Percentiles rank a stretch among this genome's conserved stretches.
phyloP scores from a whole-genome alignment of 2,797 vertebrate species.

The Ceryle rudis region DNA sequence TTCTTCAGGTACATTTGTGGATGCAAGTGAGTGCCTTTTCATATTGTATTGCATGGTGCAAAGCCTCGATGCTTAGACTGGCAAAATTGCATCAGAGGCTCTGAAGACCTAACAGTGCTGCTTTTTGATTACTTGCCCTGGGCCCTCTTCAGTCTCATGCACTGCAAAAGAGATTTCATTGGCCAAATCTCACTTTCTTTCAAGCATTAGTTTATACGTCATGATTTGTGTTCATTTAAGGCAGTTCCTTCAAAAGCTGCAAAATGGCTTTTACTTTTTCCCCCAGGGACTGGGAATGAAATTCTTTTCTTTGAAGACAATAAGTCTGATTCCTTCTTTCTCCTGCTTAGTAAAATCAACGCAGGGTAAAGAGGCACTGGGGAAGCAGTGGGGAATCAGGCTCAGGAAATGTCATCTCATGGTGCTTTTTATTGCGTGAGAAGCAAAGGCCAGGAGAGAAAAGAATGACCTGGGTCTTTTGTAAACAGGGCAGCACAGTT shows the following conservation, averaged over 20 bases:
- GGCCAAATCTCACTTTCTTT: not conserved
- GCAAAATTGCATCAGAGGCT: not conserved
- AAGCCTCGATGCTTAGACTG: not conserved
- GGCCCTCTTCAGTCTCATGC: not conserved
- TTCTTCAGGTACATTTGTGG: not conserved
- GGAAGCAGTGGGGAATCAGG: not conserved
- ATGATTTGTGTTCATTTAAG: not conserved
- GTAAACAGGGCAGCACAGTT: not conserved
- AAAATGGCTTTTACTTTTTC: not conserved
- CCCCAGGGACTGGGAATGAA: not conserved
- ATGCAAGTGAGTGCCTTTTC: not conserved
- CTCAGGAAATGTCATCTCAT: not conserved
- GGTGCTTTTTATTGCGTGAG: not conserved
- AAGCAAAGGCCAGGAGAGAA: not conserved
- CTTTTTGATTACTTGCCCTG: not conserved
- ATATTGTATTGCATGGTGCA: not conserved
- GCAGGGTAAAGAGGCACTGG: not conserved
- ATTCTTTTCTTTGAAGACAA: not conserved
- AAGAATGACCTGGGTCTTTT: not conserved
- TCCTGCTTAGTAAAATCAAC: not conserved
- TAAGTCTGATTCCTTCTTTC: not conserved
- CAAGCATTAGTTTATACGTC: not conserved
- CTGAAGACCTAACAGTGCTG: not conserved
- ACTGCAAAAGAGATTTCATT: not conserved
- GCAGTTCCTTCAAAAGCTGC: not conserved